phyloP scores from a whole-genome alignment of 2,113 vertebrate species.

The Syngnathus scovelli region DNA sequence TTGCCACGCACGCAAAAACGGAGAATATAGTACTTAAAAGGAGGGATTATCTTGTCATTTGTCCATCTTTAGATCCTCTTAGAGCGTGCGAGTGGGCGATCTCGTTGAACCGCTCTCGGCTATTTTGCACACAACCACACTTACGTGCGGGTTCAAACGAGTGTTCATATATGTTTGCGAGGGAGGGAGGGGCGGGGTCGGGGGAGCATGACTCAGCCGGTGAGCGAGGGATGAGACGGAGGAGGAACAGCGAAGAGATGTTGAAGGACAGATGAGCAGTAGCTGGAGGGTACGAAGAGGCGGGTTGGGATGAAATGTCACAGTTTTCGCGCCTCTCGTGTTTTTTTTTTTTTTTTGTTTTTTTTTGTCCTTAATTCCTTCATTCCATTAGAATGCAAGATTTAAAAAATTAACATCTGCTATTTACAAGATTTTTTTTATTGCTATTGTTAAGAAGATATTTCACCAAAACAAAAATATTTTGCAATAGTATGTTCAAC shows the following conservation, averaged over 20 bases:
- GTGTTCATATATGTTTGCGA: conserved; percentile 20
- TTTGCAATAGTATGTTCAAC: no score
- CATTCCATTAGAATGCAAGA: no score
- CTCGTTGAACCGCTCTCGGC: not conserved
- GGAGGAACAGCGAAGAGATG: conserved; percentile 53
- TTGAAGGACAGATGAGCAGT: conserved; percentile 54
- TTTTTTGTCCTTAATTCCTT: no score
- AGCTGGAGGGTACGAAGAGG: conserved; percentile 23
- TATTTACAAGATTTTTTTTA: no score
- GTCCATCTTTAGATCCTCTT: conserved; percentile 33
- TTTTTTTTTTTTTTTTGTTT: not conserved
- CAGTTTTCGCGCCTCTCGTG: not conserved
- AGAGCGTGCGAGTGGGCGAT: conserved; percentile 31
- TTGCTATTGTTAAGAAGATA: no score
- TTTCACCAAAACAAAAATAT: no score
- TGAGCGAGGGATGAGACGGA: conserved; percentile 41
- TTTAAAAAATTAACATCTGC: no score
- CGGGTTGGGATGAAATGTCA: conserved; percentile 31
- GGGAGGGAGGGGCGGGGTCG: not conserved
- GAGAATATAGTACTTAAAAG: not conserved
- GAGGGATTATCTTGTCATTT: conserved; percentile 10
- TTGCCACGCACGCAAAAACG: not conserved
- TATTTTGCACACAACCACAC: not conserved
- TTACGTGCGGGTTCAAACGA: not conserved
- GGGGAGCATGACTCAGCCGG: conserved; percentile 46